Evolutionary conservation across 2,888 invertebrate genomes (phyloP).

Genomic region (Teinopalpus imperialis): DNA sequence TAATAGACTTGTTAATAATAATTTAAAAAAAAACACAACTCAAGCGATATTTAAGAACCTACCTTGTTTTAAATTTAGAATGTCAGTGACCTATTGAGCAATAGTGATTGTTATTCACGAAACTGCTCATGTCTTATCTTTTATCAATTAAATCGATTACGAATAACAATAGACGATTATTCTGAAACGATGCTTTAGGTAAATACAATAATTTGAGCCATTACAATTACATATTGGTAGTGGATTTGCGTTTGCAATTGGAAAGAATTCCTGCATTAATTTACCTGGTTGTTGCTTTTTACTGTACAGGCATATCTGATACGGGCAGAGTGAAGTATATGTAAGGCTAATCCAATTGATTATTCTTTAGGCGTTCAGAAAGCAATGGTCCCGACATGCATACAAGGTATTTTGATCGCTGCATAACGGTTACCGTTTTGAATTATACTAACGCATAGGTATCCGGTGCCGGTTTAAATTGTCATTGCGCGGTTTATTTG

Average conservation of each 20-base stretch:
- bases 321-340: slow-evolving; percentile 34
- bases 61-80: slow-evolving; percentile 15
- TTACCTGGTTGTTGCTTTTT: slow-evolving; percentile 21
- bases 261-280: slow-evolving; percentile 18
- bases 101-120: slow-evolving; percentile 13
- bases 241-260: slow-evolving; percentile 8
- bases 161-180: background rate
- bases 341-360: slow-evolving; percentile 42
- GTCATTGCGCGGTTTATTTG: slow-evolving; percentile 10
- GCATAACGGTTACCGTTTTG: slow-evolving; percentile 62
- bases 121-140: background rate
- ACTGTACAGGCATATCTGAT: slow-evolving; percentile 16
- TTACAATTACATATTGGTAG: background rate
- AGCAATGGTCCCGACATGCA: slow-evolving; percentile 54
- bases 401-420: slow-evolving; percentile 60
- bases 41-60: slow-evolving; percentile 2
- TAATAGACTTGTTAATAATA: slow-evolving; percentile 1
- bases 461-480: slow-evolving; percentile 33
- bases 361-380: slow-evolving; percentile 53
- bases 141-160: slow-evolving; percentile 13
- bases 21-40: too few species aligned
- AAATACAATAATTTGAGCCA: background rate
- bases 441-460: slow-evolving; percentile 50
- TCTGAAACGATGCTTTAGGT: background rate
- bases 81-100: slow-evolving; percentile 15